A percentile compares a stretch with the other conserved stretches of the same genome.
phyloP scores from a whole-genome alignment of 2,888 invertebrate species.

The Deilephila elpenor region DNA sequence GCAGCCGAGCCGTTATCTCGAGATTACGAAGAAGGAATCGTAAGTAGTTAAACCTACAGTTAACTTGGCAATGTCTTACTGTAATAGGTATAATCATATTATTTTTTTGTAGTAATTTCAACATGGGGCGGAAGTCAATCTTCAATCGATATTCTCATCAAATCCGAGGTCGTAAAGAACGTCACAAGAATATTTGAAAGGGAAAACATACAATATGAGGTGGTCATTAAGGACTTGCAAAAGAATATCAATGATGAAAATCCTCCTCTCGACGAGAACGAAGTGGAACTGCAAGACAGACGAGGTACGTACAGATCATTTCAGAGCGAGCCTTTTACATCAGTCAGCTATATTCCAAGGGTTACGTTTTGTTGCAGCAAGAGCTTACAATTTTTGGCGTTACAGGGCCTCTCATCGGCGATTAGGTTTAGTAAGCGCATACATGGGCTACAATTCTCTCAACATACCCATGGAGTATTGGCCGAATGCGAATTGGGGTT shows the following conservation, averaged over 20 bases:
- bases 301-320: conserved; percentile 81
- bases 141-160: conserved; percentile 89
- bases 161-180: conserved; percentile 85
- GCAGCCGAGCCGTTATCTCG: conserved; percentile 64
- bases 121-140: conserved; percentile 88
- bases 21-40: conserved; percentile 70
- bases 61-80: not conserved
- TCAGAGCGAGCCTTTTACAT: conserved; percentile 33
- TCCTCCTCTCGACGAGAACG: conserved; percentile 87
- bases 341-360: conserved; percentile 68
- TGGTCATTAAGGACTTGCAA: conserved; percentile 92
- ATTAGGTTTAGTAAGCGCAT: conserved; percentile 74
- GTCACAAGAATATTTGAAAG: conserved; percentile 86
- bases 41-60: conserved; percentile 49
- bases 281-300: conserved; percentile 87
- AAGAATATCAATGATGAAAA: conserved; percentile 92
- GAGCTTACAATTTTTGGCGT: conserved; percentile 85
- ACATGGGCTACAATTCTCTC: conserved; percentile 83
- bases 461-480: conserved; percentile 84
- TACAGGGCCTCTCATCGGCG: conserved; percentile 78
- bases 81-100: not conserved
- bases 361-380: conserved; percentile 80
- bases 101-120: conserved; percentile 81
- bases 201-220: conserved; percentile 86
- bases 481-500: conserved; percentile 87